phyloP scores from a whole-genome alignment of 2,797 vertebrate species.

The Tragopan temminckii region DNA sequence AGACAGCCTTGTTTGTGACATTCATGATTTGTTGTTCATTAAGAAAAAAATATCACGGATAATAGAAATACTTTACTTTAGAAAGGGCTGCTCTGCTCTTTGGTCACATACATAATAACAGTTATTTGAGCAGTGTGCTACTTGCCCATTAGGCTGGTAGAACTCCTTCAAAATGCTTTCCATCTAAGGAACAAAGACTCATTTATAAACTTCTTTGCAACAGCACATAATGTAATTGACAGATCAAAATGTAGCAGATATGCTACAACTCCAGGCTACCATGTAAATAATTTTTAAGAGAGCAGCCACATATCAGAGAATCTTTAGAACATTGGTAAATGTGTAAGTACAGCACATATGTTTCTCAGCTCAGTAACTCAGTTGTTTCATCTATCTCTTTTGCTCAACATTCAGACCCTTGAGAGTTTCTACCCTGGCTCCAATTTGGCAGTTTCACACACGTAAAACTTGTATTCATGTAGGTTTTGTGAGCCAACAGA shows the following conservation, averaged over 20 bases:
- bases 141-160: background rate
- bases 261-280: background rate
- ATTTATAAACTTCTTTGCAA: background rate
- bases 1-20: background rate
- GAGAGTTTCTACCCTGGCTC: background rate
- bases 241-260: background rate
- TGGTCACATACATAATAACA: too few relatives aligned
- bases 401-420: slow-evolving; percentile 9
- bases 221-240: background rate
- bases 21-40: background rate
- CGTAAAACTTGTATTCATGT: background rate
- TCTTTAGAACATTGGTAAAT: background rate
- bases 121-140: background rate
- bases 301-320: slow-evolving; percentile 22
- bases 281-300: background rate
- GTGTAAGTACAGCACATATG: slow-evolving; percentile 29
- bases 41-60: accelerated
- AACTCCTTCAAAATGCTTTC: background rate
- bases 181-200: background rate
- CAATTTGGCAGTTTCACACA: slow-evolving; percentile 41
- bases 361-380: slow-evolving; percentile 30
- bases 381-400: slow-evolving; percentile 52
- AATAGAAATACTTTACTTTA: background rate
- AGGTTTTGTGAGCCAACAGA: slow-evolving; percentile 27
- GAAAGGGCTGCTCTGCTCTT: too few relatives aligned